A percentile compares a stretch with the other conserved stretches of the same genome.
Evolutionary conservation across 2,888 invertebrate species (phyloP).

Genomic region (Catocala nupta): DNA sequence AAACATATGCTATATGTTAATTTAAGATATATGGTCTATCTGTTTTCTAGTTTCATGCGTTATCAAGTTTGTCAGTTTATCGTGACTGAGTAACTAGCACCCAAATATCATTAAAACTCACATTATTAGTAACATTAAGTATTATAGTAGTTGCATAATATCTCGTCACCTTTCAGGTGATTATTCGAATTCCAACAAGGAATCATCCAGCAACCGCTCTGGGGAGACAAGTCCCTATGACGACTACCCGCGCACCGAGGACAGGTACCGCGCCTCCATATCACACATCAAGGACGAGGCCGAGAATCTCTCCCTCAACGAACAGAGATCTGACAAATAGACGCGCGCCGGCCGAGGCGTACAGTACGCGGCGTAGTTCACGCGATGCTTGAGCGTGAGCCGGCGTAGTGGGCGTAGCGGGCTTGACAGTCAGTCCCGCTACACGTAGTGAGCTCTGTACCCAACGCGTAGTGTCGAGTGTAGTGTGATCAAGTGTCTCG

Average conservation of each 20-base stretch:
- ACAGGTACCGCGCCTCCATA: slow-evolving; percentile 77
- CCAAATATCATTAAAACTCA: no score
- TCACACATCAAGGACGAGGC: slow-evolving; percentile 84
- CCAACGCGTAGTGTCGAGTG: slow-evolving; percentile 8
- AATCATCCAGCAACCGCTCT: slow-evolving; percentile 78
- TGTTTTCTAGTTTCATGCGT: no score
- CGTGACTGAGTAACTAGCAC: no score
- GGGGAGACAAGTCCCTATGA: slow-evolving; percentile 82
- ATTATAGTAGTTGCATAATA: neutral
- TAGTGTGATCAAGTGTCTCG: slow-evolving; percentile 19
- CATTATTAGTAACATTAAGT: no score
- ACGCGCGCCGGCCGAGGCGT: slow-evolving; percentile 11
- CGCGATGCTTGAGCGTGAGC: neutral
- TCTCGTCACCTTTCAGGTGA: slow-evolving; percentile 57
- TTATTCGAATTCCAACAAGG: slow-evolving; percentile 77
- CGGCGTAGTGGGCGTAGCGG: no score
- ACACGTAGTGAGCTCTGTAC: slow-evolving; percentile 7
- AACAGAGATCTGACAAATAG: slow-evolving; percentile 84
- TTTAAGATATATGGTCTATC: no score
- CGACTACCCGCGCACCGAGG: slow-evolving; percentile 77
- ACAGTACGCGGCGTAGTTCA: no score
- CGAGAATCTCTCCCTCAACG: slow-evolving; percentile 84
- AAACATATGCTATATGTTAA: no score
- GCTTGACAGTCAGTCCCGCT: neutral
- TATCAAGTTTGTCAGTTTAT: no score